A percentile compares a stretch with the other conserved stretches of the same genome.
Evolutionary conservation across 2,113 vertebrate species (phyloP).

Genomic region (Pteropus alecto): DNA sequence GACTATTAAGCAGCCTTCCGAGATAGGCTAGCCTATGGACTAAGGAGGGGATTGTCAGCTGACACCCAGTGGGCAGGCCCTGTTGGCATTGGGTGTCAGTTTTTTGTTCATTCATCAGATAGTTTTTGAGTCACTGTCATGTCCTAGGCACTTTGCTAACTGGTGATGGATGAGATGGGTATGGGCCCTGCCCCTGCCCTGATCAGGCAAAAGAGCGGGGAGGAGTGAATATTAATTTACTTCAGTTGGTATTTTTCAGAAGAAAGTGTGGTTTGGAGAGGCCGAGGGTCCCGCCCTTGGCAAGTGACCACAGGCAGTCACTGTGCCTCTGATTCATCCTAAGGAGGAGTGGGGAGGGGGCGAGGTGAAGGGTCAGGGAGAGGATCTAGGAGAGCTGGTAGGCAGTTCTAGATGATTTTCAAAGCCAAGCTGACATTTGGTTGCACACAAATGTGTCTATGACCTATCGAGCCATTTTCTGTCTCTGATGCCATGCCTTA

Average conservation of each 20-base stretch:
- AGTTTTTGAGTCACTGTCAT: background rate
- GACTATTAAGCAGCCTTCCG: background rate
- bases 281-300: background rate
- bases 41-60: background rate
- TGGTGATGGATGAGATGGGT: background rate
- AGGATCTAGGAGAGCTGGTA: background rate
- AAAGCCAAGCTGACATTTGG: background rate
- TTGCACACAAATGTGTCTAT: background rate
- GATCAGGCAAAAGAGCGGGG: background rate
- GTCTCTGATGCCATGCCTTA: background rate
- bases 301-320: background rate
- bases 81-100: background rate
- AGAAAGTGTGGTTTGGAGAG: background rate
- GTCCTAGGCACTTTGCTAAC: background rate
- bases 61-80: background rate
- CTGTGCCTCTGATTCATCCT: background rate
- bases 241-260: background rate
- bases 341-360: background rate
- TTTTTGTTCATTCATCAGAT: background rate
- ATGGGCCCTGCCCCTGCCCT: background rate
- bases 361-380: background rate
- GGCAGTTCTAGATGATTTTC: background rate
- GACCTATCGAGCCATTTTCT: background rate
- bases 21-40: background rate
- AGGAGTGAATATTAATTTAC: background rate